phyloP scores from a whole-genome alignment of 1,140 invertebrate species.

The Eueides isabella region DNA sequence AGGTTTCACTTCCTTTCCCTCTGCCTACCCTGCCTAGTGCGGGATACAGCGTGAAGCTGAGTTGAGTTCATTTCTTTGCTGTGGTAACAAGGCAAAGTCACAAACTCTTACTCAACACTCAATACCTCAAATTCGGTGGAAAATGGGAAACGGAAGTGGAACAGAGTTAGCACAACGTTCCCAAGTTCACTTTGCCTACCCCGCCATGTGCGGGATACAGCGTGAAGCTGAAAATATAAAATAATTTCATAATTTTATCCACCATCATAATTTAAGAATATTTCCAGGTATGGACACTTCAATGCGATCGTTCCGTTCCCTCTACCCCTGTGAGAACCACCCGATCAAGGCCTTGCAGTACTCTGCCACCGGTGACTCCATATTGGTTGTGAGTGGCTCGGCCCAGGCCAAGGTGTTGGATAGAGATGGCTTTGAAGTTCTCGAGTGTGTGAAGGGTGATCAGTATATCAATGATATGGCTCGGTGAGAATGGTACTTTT shows the following conservation, averaged over 20 bases:
- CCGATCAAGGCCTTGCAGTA: constrained; percentile 96
- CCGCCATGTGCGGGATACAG: no score
- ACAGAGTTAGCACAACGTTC: no score
- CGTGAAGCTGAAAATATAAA: no score
- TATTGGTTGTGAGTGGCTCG: constrained; percentile 96
- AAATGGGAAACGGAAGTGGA: no score
- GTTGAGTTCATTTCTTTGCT: no score
- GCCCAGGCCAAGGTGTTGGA: constrained; percentile 97
- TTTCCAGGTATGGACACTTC: constrained; percentile 92
- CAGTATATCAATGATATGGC: constrained; percentile 98
- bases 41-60: no score
- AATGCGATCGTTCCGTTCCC: constrained; percentile 94
- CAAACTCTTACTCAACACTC: no score
- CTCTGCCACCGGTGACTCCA: constrained; percentile 95
- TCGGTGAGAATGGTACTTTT: constrained; percentile 77
- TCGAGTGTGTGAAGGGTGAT: constrained; percentile 98
- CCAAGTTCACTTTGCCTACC: no score
- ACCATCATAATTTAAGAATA: neutral
- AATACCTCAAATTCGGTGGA: no score
- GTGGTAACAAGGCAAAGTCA: no score
- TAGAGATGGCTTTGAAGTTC: constrained; percentile 96
- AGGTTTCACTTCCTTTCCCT: no score
- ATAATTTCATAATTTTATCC: neutral
- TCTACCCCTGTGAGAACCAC: constrained; percentile 97
- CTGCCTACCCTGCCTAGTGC: no score